Base-by-base conservation (phyloP, 2,888 invertebrate genomes). In the Lepidocyrtinus sp. region DNA sequence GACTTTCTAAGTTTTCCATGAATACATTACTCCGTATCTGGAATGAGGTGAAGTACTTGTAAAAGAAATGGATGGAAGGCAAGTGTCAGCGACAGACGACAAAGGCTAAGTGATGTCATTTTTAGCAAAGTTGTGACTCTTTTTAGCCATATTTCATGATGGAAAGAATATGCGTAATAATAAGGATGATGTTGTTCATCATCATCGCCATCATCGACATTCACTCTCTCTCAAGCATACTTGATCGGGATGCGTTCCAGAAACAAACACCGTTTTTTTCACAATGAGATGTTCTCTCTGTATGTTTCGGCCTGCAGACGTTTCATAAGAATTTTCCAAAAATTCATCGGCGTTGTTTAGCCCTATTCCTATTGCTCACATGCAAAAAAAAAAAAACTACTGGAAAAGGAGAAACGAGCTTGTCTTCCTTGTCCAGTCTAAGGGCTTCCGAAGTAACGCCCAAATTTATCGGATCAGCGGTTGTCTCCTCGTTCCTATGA, bases 361-460 rank as follows among this genome's bases (percentile, higher is more conserved):
- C n/a, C n/a, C n/a, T n/a, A n/a, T n/a, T n/a, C n/a, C n/a, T n/a
- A n/a, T n/a, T n/a, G n/a, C n/a, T 50, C 50, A 50, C 50, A 50
- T 50, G 50, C 50, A 50, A 50, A 50, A 50, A 50, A 50, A 12
- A 36, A 7, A 36, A 36, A 7, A 36, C 5, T 36, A 2, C n/a
- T 7, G 50, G 21, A 25, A 63, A 46, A 76, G 62, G 26, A 63
- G 22, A 63, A 63, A 25, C 21, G 45, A 59, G 72, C 36, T 68
- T 69, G 50, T 22, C 55, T 76, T 69, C 67, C 67, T 63, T 67
- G 75, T 85, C 82, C 82, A 77, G 82, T 84, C 84, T 70, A 78
- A 78, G 84, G 86, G 86, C 86, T 86, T 84, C 86, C 77, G 79
- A 71, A 79, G 84, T 74, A 82, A 86, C 85, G 86, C 85, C 85